Evolutionary conservation across 2,797 vertebrate genomes (phyloP).

Genomic region (Lagodon rhomboides): DNA sequence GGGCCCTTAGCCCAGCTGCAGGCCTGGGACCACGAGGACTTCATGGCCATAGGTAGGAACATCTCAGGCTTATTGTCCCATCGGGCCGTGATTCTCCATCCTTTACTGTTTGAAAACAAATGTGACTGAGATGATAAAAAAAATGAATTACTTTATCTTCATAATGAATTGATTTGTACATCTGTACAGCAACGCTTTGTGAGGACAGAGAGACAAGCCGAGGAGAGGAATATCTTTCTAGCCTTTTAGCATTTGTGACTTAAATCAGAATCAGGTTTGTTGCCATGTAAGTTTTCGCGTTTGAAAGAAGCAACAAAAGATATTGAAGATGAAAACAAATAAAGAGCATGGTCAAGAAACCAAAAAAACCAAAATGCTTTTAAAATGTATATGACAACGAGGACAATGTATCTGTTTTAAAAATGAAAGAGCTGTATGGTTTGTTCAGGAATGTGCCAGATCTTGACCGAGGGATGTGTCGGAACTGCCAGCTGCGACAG

Average conservation of each 20-base stretch:
- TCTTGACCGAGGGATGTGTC: too few relatives aligned
- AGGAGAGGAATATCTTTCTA: not conserved
- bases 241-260: slow-evolving; percentile 3
- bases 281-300: not conserved
- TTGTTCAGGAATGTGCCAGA: not conserved
- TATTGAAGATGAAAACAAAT: too few relatives aligned
- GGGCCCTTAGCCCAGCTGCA: slow-evolving; percentile 87
- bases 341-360: too few relatives aligned
- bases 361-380: too few relatives aligned
- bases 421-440: not conserved
- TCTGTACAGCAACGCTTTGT: not conserved
- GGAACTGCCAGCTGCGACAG: too few relatives aligned
- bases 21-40: slow-evolving; percentile 86
- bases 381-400: too few relatives aligned
- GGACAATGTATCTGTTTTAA: not conserved
- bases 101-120: not conserved
- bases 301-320: too few relatives aligned
- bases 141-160: not conserved
- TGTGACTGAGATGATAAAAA: not conserved
- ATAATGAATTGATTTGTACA: slow-evolving; percentile 2
- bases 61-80: not conserved
- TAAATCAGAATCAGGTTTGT: not conserved
- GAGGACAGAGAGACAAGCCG: not conserved
- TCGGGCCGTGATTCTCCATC: not conserved
- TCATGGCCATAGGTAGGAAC: slow-evolving; percentile 89